A percentile compares a stretch with the other conserved stretches of the same genome.
Conservation (phyloP, 2,797 vertebrate genomes). For the Vireo griseus region DNA sequence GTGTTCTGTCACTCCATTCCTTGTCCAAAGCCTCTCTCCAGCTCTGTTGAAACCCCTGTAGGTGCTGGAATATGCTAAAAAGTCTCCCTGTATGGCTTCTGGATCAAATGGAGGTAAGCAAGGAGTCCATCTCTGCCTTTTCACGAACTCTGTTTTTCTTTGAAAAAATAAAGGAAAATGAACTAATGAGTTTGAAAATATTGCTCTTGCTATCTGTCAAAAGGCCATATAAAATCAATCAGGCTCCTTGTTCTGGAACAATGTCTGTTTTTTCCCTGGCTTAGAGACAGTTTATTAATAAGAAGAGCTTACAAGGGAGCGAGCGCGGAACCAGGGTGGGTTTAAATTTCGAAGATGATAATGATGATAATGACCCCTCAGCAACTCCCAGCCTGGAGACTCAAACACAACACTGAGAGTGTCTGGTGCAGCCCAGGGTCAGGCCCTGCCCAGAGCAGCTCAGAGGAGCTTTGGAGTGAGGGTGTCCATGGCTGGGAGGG, state of each 20-base stretch:
- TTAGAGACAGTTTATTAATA: neutral
- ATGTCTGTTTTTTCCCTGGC: neutral
- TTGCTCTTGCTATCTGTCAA: neutral
- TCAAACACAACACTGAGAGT: neutral
- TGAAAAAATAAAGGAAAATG: neutral
- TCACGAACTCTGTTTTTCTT: neutral
- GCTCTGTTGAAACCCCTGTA: neutral
- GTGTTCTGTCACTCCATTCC: neutral
- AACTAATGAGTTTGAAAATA: neutral
- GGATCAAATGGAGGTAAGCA: neutral
- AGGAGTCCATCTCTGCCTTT: neutral
- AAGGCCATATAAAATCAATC: neutral
- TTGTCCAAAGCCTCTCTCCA: neutral
- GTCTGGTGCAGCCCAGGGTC: neutral
- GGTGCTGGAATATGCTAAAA: neutral
- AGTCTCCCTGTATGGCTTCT: neutral
- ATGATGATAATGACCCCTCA: neutral
- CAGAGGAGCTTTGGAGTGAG: rapidly evolving
- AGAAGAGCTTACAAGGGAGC: neutral
- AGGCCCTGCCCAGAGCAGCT: neutral
- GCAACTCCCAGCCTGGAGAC: neutral
- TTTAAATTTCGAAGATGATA: neutral
- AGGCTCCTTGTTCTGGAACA: neutral
- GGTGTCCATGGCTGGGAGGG: neutral
- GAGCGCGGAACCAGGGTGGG: neutral